Evolutionary conservation across 2,888 invertebrate species (phyloP), one percentile per base, ranked within the genome.

Genomic region (Theretra japonica): DNA sequence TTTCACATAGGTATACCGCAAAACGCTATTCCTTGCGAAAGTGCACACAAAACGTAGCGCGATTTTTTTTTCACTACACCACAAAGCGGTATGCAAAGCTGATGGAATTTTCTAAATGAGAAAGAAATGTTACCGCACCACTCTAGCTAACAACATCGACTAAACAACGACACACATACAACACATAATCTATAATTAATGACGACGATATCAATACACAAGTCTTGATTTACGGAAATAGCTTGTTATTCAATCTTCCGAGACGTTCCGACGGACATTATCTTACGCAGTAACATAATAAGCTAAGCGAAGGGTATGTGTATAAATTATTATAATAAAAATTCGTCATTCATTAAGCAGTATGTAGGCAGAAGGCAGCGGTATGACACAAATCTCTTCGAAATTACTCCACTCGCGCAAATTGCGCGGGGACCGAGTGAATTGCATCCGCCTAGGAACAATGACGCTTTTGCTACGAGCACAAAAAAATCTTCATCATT

Each of bases 391-490:
- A 90, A 90, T 90, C 88, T 88, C 85, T 88, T 90, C 88, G 87
- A 89, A 92, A 91, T 91, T 85, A 90, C 91, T 92, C 90, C 89
- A 91, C 90, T 92, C 89, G 89, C 90, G 85, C 91, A 92, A 93
- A 93, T 93, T 92, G 93, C 89, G 90, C 91, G 86, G 89, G 82
- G 88, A 87, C 88, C 89, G 90, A 92, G 89, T 89, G 92, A 93
- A 93, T 93, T 93, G 93, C 92, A 93, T 93, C 93, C 94, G 92
- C 86, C 88, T 86, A 88, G 86, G 90, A 93, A 94, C 94, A 94
- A 94, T 93, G 88, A 86, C 83, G 88, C 91, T 91, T 89, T 88
- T 82, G 89, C 90, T 88, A 86, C 86, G 82, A 85, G 87, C 86
- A 88, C 82, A 86, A 88, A 87, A 41, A 88, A 87, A 83, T 83